These are phyloP conservation scores for Saturnia pavonia DNA, from an alignment of 2,888 invertebrate genomes.

Conservation along the genomic window DNA sequence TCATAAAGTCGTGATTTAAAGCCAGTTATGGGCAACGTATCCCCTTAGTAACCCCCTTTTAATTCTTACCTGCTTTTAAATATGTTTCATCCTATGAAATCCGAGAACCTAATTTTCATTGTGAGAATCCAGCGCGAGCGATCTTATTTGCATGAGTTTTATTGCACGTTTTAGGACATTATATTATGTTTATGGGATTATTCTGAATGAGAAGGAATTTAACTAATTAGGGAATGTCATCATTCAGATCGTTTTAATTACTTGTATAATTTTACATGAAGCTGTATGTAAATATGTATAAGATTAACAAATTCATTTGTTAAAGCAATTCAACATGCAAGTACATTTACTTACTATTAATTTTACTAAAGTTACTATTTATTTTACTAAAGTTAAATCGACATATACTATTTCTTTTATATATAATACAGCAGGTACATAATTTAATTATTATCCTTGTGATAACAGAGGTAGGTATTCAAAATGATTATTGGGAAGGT, in stretches of 20 bases:
- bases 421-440: no score
- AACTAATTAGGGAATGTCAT: conserved; percentile 13
- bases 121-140: conserved; percentile 45
- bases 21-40: background rate
- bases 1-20: background rate
- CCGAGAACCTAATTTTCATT: conserved; percentile 53
- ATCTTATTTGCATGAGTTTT: conserved; percentile 52
- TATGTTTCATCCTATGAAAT: conserved; percentile 48
- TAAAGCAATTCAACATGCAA: no score
- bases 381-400: no score
- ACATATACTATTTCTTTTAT: no score
- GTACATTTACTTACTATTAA: no score
- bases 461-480: no score
- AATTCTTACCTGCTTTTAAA: conserved; percentile 29
- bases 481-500: no score
- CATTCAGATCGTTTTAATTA: background rate
- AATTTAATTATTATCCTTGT: no score
- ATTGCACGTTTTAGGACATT: conserved; percentile 32
- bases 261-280: no score
- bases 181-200: conserved; percentile 24
- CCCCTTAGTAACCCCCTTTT: conserved; percentile 17
- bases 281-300: no score
- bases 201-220: conserved; percentile 15
- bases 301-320: no score
- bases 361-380: no score